These are phyloP conservation scores for Mesembrinibis cayennensis DNA, from an alignment of 2,113 vertebrate genomes.

Conservation along the genomic window DNA sequence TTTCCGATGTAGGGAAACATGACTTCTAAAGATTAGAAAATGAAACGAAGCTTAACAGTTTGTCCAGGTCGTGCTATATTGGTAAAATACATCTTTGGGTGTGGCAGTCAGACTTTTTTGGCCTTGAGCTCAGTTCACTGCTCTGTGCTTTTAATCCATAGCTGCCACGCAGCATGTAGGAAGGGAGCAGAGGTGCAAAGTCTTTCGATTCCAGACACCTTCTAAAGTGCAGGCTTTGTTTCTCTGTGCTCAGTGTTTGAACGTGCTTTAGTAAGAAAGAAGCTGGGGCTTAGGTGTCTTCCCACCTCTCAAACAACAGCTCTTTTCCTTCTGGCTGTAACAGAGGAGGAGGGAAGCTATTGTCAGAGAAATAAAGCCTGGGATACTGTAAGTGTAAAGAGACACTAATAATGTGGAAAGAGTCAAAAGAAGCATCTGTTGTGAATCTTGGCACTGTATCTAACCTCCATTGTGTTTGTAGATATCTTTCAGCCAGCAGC, in stretches of 20 bases:
- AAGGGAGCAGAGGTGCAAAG: neutral
- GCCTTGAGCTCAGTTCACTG: neutral
- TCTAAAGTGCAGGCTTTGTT: neutral
- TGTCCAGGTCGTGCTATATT: neutral
- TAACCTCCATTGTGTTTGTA: conserved; percentile 78
- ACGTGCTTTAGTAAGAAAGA: neutral
- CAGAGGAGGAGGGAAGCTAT: neutral
- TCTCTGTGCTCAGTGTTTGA: neutral
- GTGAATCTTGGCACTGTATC: neutral
- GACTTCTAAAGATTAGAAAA: neutral
- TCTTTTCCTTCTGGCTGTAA: neutral
- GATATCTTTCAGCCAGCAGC: conserved; percentile 87
- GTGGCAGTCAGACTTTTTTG: neutral
- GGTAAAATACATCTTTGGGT: neutral
- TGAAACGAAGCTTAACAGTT: neutral
- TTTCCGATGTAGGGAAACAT: neutral
- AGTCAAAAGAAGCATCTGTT: neutral
- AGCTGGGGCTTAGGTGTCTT: neutral
- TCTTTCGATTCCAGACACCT: neutral
- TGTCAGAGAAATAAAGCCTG: neutral
- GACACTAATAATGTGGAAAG: neutral
- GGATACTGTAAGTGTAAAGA: neutral
- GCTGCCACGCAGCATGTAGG: accelerated
- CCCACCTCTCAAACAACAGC: neutral
- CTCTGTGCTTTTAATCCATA: neutral